Base-by-base conservation (phyloP, 92 coral and sea anemone species). In the Metridium senile region DNA sequence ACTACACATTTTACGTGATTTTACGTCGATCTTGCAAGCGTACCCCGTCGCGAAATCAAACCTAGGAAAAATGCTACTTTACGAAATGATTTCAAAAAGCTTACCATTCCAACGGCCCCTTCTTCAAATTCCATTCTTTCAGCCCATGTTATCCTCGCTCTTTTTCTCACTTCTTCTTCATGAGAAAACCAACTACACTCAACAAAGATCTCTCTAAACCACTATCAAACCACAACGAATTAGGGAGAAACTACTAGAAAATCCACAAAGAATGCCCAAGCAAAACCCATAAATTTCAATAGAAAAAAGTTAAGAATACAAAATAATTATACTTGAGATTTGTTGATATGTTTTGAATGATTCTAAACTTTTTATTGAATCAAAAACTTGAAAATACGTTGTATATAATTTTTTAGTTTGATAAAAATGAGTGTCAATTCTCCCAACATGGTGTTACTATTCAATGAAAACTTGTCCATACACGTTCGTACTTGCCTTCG, bases 401-500 rank as follows among this genome's bases (percentile, higher is more conserved):
- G 49, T 39, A 39, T 39, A 39, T 9, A 54, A 13, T 54, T 54
- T 9, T 54, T 54, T 54, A 2, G 17, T 16, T 54, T 3, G 4
- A 3, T 13, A 3, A 20, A 54, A 3, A 19, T 63, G 39, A 30
- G 4, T 11, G 1, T 29, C 16, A 59, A 79, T 79, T 79, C 84
- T 79, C 77, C 18, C 34, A 30, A 79, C 70, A 3, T 25, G 35
- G 17, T 26, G 47, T 26, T 26, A 20, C 45, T 46, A 9, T 70
- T 57, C 62, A 56, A 52, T 57, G 49, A 34, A 46, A 43, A 58
- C 69, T 74, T 74, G 68, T 74, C 79, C 31, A 53, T 31, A 29
- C 84, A 43, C 68, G 84, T 70, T 62, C 57, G 57, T 57, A 22
- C 76, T 26, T 64, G 80, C 33, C 53, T 35, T 25, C 46, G 25